Percentiles rank a stretch among this genome's conserved stretches.
These are phyloP conservation scores for Hydropsyche betteni DNA, from an alignment of 2,888 invertebrate species.

Conservation along the genomic window DNA sequence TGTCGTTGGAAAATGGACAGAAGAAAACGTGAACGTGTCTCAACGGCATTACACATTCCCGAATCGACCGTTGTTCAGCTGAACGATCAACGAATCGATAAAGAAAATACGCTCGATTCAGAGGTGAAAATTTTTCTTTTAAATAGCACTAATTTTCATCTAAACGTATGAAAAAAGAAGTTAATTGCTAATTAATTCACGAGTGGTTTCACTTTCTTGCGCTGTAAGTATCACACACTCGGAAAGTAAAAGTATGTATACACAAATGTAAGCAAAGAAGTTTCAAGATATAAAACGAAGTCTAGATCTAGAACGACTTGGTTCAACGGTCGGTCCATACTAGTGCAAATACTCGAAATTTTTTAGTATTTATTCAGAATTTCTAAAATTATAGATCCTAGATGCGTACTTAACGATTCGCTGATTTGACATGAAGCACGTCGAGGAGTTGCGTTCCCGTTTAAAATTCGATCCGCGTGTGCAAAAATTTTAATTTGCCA, in stretches of 20 bases:
- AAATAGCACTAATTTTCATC: background rate
- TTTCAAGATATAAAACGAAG: no score
- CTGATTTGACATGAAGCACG: no score
- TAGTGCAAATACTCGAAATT: no score
- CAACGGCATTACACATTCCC: background rate
- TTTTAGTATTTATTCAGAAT: no score
- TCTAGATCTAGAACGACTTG: no score
- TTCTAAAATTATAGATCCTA: no score
- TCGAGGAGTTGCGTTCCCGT: no score
- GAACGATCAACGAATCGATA: background rate
- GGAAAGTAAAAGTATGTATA: constrained; percentile 36
- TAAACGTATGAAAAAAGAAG: constrained; percentile 7
- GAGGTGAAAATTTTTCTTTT: background rate
- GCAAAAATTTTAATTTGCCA: constrained; percentile 1
- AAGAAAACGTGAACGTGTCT: background rate
- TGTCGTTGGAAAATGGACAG: constrained; percentile 12
- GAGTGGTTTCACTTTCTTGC: constrained; percentile 44
- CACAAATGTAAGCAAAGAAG: background rate
- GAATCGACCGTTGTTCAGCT: background rate
- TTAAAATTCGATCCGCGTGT: background rate
- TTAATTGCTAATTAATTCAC: constrained; percentile 45
- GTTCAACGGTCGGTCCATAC: no score
- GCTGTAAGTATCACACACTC: constrained; percentile 39
- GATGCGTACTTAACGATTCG: no score
- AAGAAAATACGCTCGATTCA: background rate